phyloP scores from a whole-genome alignment of 2,888 invertebrate species.

The Ectemnius lituratus region DNA sequence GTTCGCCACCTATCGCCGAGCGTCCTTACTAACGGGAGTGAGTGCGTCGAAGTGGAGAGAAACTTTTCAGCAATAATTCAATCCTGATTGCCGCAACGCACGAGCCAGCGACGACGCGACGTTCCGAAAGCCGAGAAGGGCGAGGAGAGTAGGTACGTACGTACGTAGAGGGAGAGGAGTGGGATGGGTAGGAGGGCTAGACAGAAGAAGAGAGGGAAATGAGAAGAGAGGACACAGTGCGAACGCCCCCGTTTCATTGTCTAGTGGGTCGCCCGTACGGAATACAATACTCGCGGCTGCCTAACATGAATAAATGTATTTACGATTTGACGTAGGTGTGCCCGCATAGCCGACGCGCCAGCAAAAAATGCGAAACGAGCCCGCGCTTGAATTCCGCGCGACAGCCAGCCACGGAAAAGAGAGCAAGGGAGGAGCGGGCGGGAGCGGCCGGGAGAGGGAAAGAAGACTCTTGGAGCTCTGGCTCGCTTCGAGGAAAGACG shows the following conservation, averaged over 20 bases:
- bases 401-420: conserved; percentile 14
- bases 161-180: no score
- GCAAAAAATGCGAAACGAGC: conserved; percentile 62
- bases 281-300: conserved; percentile 75
- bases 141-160: neutral
- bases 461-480: conserved; percentile 31
- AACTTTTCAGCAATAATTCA: conserved; percentile 10
- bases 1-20: no score
- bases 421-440: neutral
- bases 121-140: neutral
- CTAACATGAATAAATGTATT: conserved; percentile 77
- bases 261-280: conserved; percentile 67
- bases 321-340: conserved; percentile 74
- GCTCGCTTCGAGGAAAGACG: conserved; percentile 47
- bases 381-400: conserved; percentile 56
- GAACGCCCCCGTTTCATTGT: conserved; percentile 76
- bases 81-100: neutral
- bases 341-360: conserved; percentile 59
- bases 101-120: neutral
- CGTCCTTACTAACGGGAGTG: neutral
- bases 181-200: neutral
- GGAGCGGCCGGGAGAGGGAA: conserved; percentile 16
- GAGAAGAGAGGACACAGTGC: conserved; percentile 55
- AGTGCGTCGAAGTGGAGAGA: neutral
- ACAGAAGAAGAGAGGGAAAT: neutral